Conservation (phyloP, 37 sponge, comb jelly and placozoan genomes). For the Beroe forskalii region DNA sequence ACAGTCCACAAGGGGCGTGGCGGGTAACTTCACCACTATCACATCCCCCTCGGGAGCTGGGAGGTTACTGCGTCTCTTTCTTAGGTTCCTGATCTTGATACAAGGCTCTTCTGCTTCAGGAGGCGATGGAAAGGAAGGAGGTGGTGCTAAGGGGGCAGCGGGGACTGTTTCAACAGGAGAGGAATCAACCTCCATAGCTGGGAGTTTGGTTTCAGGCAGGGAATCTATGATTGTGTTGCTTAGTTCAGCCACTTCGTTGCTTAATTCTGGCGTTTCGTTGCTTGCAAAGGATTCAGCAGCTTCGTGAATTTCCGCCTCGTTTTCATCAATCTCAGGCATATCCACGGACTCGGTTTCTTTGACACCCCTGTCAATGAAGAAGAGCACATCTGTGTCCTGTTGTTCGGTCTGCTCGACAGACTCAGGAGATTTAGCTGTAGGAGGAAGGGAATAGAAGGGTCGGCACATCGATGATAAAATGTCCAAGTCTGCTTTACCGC, state of each 20-base stretch:
- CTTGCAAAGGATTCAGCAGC: too few species aligned
- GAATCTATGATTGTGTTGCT: neutral
- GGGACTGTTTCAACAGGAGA: neutral
- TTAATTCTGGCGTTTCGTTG: too few species aligned
- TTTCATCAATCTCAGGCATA: too few species aligned
- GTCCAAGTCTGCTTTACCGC: slow-evolving; percentile 3
- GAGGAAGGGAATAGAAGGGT: neutral
- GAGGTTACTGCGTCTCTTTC: neutral
- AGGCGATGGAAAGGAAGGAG: neutral
- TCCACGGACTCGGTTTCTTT: neutral
- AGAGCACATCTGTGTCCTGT: neutral
- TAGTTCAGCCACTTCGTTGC: neutral
- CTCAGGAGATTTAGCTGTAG: neutral
- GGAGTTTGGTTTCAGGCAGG: neutral
- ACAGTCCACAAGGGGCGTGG: too few species aligned
- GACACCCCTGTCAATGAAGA: slow-evolving; percentile 9
- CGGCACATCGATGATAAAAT: neutral
- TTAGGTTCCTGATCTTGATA: slow-evolving; percentile 10
- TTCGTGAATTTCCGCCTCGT: too few species aligned
- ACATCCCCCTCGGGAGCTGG: neutral
- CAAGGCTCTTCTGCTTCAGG: neutral
- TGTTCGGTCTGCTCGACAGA: neutral
- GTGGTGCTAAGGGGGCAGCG: neutral
- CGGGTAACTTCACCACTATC: slow-evolving; percentile 6
- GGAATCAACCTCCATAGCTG: neutral